These are phyloP conservation scores for Coryphaenoides rupestris DNA, from an alignment of 2,113 vertebrate species.

Conservation along the genomic window DNA sequence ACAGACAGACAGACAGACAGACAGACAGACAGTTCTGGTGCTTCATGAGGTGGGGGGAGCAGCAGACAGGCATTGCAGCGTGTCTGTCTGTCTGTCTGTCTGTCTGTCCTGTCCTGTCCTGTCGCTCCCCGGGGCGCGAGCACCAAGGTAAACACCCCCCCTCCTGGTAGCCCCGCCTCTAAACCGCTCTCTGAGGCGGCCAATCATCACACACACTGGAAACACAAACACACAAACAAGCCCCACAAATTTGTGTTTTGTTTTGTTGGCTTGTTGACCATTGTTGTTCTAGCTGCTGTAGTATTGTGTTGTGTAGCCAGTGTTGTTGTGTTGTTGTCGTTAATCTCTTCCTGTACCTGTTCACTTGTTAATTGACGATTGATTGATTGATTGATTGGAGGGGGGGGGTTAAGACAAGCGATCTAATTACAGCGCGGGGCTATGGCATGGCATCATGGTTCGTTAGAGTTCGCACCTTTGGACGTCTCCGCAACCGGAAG, in stretches of 20 bases:
- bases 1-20: no score
- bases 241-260: no score
- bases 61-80: constrained; percentile 26
- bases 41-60: constrained; percentile 38
- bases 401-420: no score
- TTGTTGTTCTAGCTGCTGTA: neutral
- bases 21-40: constrained; percentile 28
- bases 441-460: no score
- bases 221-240: constrained; percentile 4
- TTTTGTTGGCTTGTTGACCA: constrained; percentile 1
- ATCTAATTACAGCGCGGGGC: no score
- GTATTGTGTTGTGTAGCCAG: neutral
- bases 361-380: no score
- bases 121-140: no score
- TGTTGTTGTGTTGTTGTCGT: neutral
- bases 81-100: constrained; percentile 34
- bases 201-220: constrained; percentile 9
- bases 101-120: no score
- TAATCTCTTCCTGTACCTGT: neutral
- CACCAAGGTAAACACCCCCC: constrained; percentile 54
- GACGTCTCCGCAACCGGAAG: constrained; percentile 4
- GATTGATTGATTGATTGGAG: no score
- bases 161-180: constrained; percentile 43
- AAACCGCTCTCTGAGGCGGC: constrained; percentile 7
- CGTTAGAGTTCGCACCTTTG: no score